These are phyloP conservation scores for Spodoptera litura DNA, from an alignment of 1,140 invertebrate genomes.

Conservation along the genomic window DNA sequence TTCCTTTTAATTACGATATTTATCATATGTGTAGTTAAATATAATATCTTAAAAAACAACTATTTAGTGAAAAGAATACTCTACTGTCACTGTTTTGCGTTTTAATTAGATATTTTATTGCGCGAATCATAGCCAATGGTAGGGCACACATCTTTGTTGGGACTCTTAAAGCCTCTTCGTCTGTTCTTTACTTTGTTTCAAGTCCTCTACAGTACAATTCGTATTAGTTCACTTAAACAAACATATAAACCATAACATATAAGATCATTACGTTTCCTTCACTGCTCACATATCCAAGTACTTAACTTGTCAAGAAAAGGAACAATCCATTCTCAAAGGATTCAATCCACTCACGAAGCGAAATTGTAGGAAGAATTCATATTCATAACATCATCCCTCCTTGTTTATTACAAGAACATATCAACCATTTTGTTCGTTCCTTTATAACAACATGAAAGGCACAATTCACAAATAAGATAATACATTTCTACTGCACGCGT, in stretches of 20 bases:
- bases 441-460: conserved; percentile 70
- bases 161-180: conserved; percentile 47
- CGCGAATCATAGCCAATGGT: conserved; percentile 26
- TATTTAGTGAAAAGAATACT: no score
- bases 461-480: conserved; percentile 66
- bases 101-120: no score
- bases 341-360: conserved; percentile 38
- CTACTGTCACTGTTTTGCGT: no score
- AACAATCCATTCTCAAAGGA: conserved; percentile 45
- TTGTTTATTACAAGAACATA: conserved; percentile 63
- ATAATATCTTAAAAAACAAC: no score
- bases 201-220: no score
- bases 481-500: conserved; percentile 62
- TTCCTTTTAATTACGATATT: no score
- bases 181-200: conserved; percentile 47
- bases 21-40: no score
- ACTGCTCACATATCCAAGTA: conserved; percentile 19
- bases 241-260: background rate
- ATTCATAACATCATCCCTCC: conserved; percentile 62
- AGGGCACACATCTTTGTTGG: conserved; percentile 45
- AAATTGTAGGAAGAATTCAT: conserved; percentile 58
- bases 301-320: conserved; percentile 28
- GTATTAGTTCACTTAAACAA: no score
- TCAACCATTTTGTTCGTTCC: conserved; percentile 52
- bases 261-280: conserved; percentile 8